Base-by-base conservation (phyloP, 2,888 invertebrate species). In the Pinctada fucata region DNA sequence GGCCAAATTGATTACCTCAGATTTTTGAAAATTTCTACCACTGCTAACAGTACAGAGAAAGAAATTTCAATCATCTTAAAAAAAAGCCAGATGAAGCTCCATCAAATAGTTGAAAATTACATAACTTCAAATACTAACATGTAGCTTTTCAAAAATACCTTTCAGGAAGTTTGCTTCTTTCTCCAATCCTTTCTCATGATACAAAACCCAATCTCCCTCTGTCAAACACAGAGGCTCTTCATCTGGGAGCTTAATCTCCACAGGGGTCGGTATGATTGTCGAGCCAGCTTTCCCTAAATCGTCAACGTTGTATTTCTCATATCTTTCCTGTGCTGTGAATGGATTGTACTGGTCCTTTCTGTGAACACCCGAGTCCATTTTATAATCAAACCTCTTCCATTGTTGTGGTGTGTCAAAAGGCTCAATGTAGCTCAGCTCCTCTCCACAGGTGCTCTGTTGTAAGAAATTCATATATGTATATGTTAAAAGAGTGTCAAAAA, bases 341-440 rank as follows among this genome's bases (percentile, higher is more conserved):
- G 87, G 87, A 64, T 87, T 77, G 77, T 84, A 87, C 3, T 66
- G 47, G 72, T 88, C 88, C 69, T 31, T 66, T 75, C 80, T 80
- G 58, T 65, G 75, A 10, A 78, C 79, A 0, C 86, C 86, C 64
- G 80, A 84, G 4, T 82, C 75, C 50, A 87, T 63, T 65, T 78
- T 79, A 82, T 90, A 89, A 71, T 89, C 87, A 83, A 87, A 89
- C 31, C 90, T 74, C 49, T 90, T 90, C 89, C 90, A 90, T 47
- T 88, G 83, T 47, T 80, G 82, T 5, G 87, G 86, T 5, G 78
- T 84, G 74, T 89, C 88, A 84, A 90, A 90, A 2, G 85, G 83
- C 51, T 85, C 83, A 13, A 90, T 87, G 82, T 89, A 90, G 47
- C 75, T 75, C 77, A 90, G 82, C 10, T 84, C 83, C 67, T 90